Percentiles rank a stretch among this genome's conserved stretches.
These are phyloP conservation scores for Podabrus alpinus DNA, from an alignment of 2,888 invertebrate species.

Conservation along the genomic window DNA sequence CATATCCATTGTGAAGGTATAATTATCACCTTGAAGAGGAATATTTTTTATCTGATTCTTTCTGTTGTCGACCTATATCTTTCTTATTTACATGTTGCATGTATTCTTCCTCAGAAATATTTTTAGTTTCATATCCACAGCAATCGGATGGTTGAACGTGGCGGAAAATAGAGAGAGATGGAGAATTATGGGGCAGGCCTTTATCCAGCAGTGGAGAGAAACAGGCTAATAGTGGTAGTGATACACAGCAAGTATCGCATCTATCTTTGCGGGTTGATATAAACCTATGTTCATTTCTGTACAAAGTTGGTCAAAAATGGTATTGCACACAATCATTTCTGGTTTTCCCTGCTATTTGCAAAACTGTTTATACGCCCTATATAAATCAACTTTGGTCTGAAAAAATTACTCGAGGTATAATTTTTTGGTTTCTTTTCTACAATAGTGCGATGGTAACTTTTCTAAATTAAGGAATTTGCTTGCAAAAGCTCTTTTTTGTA, in stretches of 20 bases:
- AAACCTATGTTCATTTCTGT: slow-evolving; percentile 13
- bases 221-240: too few species aligned
- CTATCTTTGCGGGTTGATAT: slow-evolving; percentile 14
- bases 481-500: too few species aligned
- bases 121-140: slow-evolving; percentile 9
- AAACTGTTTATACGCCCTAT: not conserved
- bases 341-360: not conserved
- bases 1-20: not conserved
- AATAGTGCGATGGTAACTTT: too few species aligned
- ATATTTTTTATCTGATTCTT: slow-evolving; percentile 6
- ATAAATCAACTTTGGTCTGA: not conserved
- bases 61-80: slow-evolving; percentile 17
- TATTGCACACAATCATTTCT: not conserved
- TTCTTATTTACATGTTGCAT: not conserved
- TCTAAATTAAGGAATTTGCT: too few species aligned
- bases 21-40: not conserved
- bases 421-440: too few species aligned
- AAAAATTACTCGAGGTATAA: not conserved
- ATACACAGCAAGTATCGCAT: slow-evolving; percentile 20
- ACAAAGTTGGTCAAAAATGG: too few species aligned
- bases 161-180: too few species aligned
- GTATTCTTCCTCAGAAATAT: slow-evolving; percentile 9
- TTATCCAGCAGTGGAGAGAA: too few species aligned
- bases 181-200: too few species aligned
- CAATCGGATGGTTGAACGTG: too few species aligned